Percentiles rank a stretch among this genome's conserved stretches.
Evolutionary conservation across 2,797 vertebrate species (phyloP).

Genomic region (Pygocentrus nattereri): DNA sequence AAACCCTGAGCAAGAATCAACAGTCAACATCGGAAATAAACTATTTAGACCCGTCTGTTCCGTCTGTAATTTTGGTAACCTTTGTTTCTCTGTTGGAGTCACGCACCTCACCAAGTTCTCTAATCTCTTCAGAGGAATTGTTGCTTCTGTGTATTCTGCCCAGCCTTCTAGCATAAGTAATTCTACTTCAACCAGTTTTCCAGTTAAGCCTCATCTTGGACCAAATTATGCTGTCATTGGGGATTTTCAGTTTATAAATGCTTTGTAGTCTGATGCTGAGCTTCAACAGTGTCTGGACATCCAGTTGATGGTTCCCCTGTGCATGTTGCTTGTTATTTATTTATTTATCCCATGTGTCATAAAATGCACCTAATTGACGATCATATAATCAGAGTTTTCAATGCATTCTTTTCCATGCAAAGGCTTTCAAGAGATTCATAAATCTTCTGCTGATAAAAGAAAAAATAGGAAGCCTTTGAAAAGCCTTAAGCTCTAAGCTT

Average conservation of each 20-base stretch:
- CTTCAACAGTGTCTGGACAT: constrained; percentile 30
- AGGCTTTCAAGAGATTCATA: too few species aligned
- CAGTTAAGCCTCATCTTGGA: constrained; percentile 30
- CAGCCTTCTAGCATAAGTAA: neutral
- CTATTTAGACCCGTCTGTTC: neutral
- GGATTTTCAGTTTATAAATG: constrained; percentile 5
- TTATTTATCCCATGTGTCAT: too few species aligned
- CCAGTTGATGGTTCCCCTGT: neutral
- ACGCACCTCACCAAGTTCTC: neutral
- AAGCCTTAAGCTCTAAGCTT: too few species aligned
- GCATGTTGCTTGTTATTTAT: neutral
- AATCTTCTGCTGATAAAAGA: too few species aligned
- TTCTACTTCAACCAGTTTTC: constrained; percentile 3
- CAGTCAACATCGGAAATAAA: constrained; percentile 2
- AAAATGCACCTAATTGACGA: too few species aligned
- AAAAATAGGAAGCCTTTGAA: neutral
- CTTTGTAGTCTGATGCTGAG: constrained; percentile 5
- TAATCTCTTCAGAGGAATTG: neutral
- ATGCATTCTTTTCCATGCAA: too few species aligned
- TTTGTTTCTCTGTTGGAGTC: neutral
- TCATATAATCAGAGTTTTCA: too few species aligned
- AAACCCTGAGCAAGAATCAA: neutral
- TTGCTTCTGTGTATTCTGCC: neutral
- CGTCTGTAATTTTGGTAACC: neutral
- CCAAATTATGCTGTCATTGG: constrained; percentile 18